Evolutionary conservation across 2,888 invertebrate genomes (phyloP), one percentile per base, ranked within the genome.

Genomic region (Penaeus monodon): DNA sequence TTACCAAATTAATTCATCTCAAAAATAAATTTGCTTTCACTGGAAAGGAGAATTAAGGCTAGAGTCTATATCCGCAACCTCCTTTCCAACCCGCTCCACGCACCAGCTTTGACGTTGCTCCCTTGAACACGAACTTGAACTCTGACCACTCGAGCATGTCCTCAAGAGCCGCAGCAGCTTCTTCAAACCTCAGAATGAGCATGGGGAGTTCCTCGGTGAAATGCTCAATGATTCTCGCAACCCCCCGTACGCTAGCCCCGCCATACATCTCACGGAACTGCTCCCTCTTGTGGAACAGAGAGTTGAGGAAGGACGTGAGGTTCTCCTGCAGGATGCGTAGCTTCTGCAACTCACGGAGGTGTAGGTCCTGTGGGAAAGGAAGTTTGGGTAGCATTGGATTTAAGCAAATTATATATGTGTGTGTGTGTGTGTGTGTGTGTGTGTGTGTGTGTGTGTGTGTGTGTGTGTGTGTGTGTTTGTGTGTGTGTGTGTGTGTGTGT

Each of bases 41-140:
- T 44, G 8, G 44, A 44, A 44, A 44, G 10, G 10, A 10, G 44
- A 44, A 44, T 44, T 10, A 44, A 44, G 44, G 1, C 44, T 44
- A 38, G 44, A 38, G 44, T 44, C 44, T 44, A 44, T 0, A 44
- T 44, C 8, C 10, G 10, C 44, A 44, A 10, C 44, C 57, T 57
- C 57, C 0, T 3, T 20, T 17, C 17, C 57, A 17, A 12, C 57
- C 8, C 44, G 10, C 10, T 4, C 12, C 2, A 93, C 94, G 93
- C 92, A 95, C 95, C 91, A 95, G 94, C 94, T 95, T 95, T 89
- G 95, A 95, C 44, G 94, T 94, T 49, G 94, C 94, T 76, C 94
- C 92, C 92, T 94, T 94, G 90, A 94, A 94, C 91, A 94, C 94
- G 91, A 94, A 94, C 91, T 94, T 94, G 91, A 94, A 94, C 91